A percentile compares a stretch with the other conserved stretches of the same genome.
Conservation (phyloP, 2,888 invertebrate genomes). For the Dynastes tityus region DNA sequence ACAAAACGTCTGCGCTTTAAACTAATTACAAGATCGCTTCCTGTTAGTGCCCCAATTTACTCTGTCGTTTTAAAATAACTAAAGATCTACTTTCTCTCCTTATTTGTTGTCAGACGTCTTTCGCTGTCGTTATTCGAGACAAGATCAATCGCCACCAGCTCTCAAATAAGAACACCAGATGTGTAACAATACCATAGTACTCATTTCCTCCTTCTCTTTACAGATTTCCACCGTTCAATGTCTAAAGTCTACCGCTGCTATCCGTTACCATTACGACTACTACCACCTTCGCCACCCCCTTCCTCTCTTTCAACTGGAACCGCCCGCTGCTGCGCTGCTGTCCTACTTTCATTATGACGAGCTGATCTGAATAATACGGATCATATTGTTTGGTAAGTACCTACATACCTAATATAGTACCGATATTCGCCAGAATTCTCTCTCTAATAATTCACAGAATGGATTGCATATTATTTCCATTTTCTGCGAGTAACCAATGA, state of each 20-base stretch:
- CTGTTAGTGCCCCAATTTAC: no score
- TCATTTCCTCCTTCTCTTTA: conserved; percentile 17
- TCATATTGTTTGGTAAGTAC: conserved; percentile 34
- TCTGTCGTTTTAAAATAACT: background rate
- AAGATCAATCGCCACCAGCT: background rate
- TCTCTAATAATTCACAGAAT: no score
- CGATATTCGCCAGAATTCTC: background rate
- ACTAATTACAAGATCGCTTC: no score
- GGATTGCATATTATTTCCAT: no score
- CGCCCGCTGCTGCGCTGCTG: conserved; percentile 1
- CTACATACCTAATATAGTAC: background rate
- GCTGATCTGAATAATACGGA: conserved; percentile 31
- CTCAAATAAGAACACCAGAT: conserved; percentile 1
- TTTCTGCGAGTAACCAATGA: no score
- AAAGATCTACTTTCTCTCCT: background rate
- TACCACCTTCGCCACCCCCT: background rate
- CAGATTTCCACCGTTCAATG: conserved; percentile 29
- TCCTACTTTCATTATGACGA: conserved; percentile 28
- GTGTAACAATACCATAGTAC: conserved; percentile 24
- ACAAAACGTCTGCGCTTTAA: no score
- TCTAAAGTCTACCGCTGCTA: conserved; percentile 6
- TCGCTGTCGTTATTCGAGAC: background rate
- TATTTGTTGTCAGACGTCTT: conserved; percentile 1
- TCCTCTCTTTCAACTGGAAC: background rate
- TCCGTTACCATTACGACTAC: background rate